Evolutionary conservation across 2,888 invertebrate genomes (phyloP), one percentile per base, ranked within the genome.

Genomic region (Thereva unica): DNA sequence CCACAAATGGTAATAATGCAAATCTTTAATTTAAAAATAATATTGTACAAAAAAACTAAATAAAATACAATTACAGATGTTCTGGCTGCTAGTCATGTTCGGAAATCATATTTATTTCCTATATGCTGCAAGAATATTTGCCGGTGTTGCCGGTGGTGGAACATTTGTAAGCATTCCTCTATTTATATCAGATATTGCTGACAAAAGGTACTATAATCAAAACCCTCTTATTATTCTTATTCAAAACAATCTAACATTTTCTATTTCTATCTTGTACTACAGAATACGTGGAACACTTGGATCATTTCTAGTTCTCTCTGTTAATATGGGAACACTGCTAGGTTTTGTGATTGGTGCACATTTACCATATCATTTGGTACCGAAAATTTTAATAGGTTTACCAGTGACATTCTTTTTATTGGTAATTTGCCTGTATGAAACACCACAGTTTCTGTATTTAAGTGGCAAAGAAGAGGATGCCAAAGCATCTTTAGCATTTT

Each of bases 101-200:
- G 70, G 50, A 1, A 52, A 59, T 37, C 40, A 64, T 12, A 63
- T 69, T 12, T 40, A 66, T 41, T 49, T 52, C 40, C 56, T 72
- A 7, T 72, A 69, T 55, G n/a, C 67, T 8, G 71, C 70, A 5
- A 37, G 73, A 52, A 41, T 70, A 6, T 49, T 70, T 3, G 63
- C 66, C 2, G 73, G 73, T 12, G 34, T 70, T 34, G 61, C 69
- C 34, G 73, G 71, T 4, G 72, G 71, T 45, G 72, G 70, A 40
- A 47, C 69, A 34, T 71, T 71, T 54, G 59, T 71, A 5, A 64
- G 52, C 0, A 55, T 73, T 35, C 70, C 72, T 42, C 45, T 73
- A 3, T 73, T 52, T 50, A 56, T 72, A 3, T 55, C 71, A 4
- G 73, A 73, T 42, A 72, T 73, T 23, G 67, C 71, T 10, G 69